Percentiles rank a stretch among this genome's conserved stretches.
phyloP scores from a whole-genome alignment of 2,888 invertebrate species.

The Phania funesta region DNA sequence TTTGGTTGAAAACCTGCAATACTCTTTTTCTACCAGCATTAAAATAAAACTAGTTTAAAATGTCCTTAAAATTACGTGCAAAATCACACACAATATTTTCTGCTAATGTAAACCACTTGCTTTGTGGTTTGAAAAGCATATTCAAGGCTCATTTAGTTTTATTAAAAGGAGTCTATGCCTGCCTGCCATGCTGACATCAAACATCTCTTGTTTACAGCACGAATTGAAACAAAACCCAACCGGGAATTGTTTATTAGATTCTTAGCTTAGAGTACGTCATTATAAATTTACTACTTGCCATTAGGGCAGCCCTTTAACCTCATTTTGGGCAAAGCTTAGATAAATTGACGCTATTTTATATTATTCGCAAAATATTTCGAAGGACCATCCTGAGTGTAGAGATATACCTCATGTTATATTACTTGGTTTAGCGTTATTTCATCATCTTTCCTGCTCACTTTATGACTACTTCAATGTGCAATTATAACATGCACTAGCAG shows the following conservation, averaged over 20 bases:
- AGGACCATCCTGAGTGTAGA: conserved; percentile 3
- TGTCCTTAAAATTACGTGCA: neutral
- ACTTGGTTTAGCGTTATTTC: conserved; percentile 37
- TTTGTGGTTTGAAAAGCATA: conserved; percentile 20
- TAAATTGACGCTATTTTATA: neutral
- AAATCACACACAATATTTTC: neutral
- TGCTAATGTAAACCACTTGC: conserved; percentile 20
- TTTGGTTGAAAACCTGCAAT: conserved; percentile 16
- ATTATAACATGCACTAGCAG: too few relatives aligned
- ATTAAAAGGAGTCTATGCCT: conserved; percentile 31
- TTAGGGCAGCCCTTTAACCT: neutral
- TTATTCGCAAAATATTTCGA: neutral
- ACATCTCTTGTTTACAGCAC: conserved; percentile 23
- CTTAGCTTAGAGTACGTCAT: neutral
- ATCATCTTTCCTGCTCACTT: conserved; percentile 10
- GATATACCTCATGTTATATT: conserved; percentile 51
- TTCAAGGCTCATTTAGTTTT: conserved; percentile 59
- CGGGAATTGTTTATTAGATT: conserved; percentile 3
- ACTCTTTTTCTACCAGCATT: neutral
- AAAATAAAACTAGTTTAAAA: conserved; percentile 20
- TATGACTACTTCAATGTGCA: too few relatives aligned
- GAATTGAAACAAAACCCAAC: neutral
- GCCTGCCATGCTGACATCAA: conserved; percentile 43
- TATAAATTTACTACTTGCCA: neutral
- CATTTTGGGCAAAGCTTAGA: neutral